A percentile compares a stretch with the other conserved stretches of the same genome.
Evolutionary conservation across 2,113 vertebrate species (phyloP).

Genomic region (Sterrhoptilus dennistouni): DNA sequence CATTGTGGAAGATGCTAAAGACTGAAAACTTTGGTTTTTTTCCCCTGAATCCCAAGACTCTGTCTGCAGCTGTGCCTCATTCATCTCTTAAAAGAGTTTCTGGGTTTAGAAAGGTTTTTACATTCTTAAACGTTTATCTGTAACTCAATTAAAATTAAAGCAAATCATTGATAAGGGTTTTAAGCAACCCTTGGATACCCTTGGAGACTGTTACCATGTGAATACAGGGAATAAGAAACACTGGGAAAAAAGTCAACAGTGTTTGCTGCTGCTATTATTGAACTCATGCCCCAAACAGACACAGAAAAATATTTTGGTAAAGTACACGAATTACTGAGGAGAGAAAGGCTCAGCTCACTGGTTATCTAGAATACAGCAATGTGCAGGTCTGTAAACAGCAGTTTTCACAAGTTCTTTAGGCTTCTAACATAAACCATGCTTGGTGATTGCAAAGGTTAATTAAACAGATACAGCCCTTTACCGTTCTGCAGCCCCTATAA

Average conservation of each 20-base stretch:
- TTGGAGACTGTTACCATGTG: not conserved
- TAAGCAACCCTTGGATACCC: not conserved
- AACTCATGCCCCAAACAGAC: not conserved
- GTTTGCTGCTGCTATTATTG: not conserved
- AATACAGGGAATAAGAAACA: not conserved
- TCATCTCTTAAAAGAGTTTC: not conserved
- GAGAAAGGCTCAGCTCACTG: not conserved
- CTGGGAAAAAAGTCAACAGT: not conserved
- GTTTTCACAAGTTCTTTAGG: not conserved
- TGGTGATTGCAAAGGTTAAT: not conserved
- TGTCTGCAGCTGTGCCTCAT: not conserved
- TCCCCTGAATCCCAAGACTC: not conserved
- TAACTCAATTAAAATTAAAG: not conserved
- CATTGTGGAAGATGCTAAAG: constrained; percentile 90
- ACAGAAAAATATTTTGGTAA: not conserved
- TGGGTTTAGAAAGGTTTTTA: not conserved
- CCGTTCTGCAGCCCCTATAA: not conserved
- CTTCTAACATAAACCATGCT: not conserved
- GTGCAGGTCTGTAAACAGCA: not conserved
- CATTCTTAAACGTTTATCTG: not conserved
- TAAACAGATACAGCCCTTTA: not conserved
- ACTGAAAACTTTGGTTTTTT: constrained; percentile 62
- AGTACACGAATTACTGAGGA: not conserved
- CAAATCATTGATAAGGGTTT: not conserved
- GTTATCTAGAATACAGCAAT: not conserved